A percentile compares a stretch with the other conserved stretches of the same genome.
Evolutionary conservation across 2,888 invertebrate species (phyloP).

Genomic region (Venusia cambrica): DNA sequence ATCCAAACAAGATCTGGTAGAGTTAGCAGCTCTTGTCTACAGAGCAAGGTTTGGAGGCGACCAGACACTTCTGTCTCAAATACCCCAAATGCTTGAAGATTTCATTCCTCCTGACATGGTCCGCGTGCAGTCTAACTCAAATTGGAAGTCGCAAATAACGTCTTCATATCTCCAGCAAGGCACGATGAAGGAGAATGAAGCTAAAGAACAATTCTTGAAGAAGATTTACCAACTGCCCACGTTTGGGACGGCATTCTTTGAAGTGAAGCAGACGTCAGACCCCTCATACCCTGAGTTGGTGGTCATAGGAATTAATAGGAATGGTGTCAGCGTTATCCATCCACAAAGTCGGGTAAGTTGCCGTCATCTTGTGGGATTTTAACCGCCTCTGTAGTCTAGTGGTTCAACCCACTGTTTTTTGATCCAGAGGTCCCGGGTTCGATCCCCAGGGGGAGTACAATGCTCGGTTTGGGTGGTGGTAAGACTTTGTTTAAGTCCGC

Average conservation of each 20-base stretch:
- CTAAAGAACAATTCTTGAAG: constrained; percentile 91
- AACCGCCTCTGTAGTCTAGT: too few relatives aligned
- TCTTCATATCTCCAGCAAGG: constrained; percentile 83
- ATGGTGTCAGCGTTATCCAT: constrained; percentile 94
- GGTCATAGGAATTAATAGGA: constrained; percentile 93
- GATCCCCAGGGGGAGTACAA: too few relatives aligned
- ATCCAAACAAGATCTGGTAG: constrained; percentile 87
- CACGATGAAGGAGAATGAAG: constrained; percentile 84
- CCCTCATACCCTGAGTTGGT: constrained; percentile 92
- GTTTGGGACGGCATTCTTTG: constrained; percentile 97
- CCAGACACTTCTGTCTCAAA: constrained; percentile 81
- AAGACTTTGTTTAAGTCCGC: too few relatives aligned
- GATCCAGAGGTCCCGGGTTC: too few relatives aligned
- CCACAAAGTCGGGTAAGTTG: constrained; percentile 90
- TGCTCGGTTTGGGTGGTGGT: too few relatives aligned
- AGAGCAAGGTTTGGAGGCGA: constrained; percentile 88
- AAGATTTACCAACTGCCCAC: constrained; percentile 89
- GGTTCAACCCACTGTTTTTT: constrained; percentile 1
- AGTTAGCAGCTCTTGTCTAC: constrained; percentile 90
- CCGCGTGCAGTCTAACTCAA: constrained; percentile 85
- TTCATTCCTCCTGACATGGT: constrained; percentile 90
- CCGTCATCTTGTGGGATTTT: too few relatives aligned
- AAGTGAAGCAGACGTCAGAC: constrained; percentile 95
- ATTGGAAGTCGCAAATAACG: constrained; percentile 90
- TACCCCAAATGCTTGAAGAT: constrained; percentile 63